Percentiles rank a stretch among this genome's conserved stretches.
These are phyloP conservation scores for Notarius quadriscutis DNA, from an alignment of 2,113 vertebrate genomes.

Conservation along the genomic window DNA sequence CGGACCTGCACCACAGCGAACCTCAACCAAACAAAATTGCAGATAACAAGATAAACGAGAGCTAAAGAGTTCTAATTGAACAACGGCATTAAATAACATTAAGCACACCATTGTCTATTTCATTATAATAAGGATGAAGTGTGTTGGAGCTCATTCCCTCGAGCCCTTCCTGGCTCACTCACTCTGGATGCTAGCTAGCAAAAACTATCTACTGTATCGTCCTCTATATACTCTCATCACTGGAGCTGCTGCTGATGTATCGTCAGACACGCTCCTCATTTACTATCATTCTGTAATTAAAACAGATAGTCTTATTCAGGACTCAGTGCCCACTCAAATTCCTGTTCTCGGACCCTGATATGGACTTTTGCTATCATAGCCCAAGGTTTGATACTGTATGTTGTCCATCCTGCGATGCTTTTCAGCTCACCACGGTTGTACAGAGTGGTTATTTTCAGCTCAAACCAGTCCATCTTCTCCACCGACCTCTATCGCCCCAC, in stretches of 20 bases:
- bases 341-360: neutral
- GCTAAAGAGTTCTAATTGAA: constrained; percentile 37
- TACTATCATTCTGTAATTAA: neutral
- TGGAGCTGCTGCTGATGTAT: neutral
- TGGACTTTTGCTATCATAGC: neutral
- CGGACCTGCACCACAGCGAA: constrained; percentile 10
- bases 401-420: neutral
- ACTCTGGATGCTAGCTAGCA: neutral
- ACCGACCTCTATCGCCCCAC: neutral
- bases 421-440: neutral
- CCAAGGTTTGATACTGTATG: neutral
- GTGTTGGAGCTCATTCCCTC: neutral
- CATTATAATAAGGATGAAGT: constrained; percentile 28
- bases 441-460: neutral
- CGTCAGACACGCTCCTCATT: neutral
- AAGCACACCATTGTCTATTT: constrained; percentile 24
- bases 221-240: neutral
- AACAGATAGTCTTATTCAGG: neutral
- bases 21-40: constrained; percentile 16
- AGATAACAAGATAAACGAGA: constrained; percentile 36
- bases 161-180: neutral
- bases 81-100: constrained; percentile 42
- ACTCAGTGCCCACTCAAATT: neutral
- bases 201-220: neutral
- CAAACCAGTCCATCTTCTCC: neutral